A percentile compares a stretch with the other conserved stretches of the same genome.
These are phyloP conservation scores for Carabus problematicus DNA, from an alignment of 2,888 invertebrate species.

Conservation along the genomic window DNA sequence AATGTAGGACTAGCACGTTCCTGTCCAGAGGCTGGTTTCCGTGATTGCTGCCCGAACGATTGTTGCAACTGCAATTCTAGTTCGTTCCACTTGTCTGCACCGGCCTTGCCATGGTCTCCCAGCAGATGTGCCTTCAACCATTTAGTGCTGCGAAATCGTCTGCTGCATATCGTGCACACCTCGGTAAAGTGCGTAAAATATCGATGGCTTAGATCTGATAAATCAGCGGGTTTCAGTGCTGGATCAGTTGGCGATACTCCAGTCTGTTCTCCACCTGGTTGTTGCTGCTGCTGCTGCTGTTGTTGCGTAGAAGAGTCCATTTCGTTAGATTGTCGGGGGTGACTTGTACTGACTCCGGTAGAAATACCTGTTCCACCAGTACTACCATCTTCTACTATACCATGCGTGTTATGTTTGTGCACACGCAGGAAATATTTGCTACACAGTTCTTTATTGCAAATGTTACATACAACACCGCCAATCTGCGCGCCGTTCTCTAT, in stretches of 20 bases:
- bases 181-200: slow-evolving; percentile 75
- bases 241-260: slow-evolving; percentile 54
- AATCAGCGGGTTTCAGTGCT: slow-evolving; percentile 63
- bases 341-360: slow-evolving; percentile 19
- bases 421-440: slow-evolving; percentile 97
- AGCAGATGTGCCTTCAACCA: slow-evolving; percentile 87
- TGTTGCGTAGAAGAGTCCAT: slow-evolving; percentile 44
- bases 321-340: slow-evolving; percentile 43
- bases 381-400: slow-evolving; percentile 84
- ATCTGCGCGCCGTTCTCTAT: slow-evolving; percentile 92
- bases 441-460: slow-evolving; percentile 97
- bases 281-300: slow-evolving; percentile 47
- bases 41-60: slow-evolving; percentile 51
- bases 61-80: slow-evolving; percentile 62
- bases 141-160: slow-evolving; percentile 86
- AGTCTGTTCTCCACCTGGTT: slow-evolving; percentile 48
- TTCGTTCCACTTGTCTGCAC: slow-evolving; percentile 69
- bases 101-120: slow-evolving; percentile 81
- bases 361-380: slow-evolving; percentile 48
- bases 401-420: slow-evolving; percentile 98
- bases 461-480: slow-evolving; percentile 94
- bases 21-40: slow-evolving; percentile 48
- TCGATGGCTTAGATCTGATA: slow-evolving; percentile 67
- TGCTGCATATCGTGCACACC: slow-evolving; percentile 84
- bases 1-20: slow-evolving; percentile 62